Percentiles rank a stretch among this genome's conserved stretches.
phyloP scores from a whole-genome alignment of 37 sponge, comb jelly and placozoan genomes.

The Halichondria panicea region DNA sequence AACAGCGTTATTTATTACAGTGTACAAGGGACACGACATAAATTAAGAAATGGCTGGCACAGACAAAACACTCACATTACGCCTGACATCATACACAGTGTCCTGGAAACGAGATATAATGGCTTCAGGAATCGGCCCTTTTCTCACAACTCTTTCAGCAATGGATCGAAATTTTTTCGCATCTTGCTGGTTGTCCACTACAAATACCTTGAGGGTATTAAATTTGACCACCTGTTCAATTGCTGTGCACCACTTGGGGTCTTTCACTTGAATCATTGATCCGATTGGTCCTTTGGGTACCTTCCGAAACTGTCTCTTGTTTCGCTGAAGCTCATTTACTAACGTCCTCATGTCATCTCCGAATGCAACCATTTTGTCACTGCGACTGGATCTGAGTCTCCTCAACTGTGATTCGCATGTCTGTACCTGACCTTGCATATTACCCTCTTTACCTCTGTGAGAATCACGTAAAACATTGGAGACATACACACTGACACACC shows the following conservation, averaged over 20 bases:
- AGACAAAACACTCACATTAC: conserved; percentile 45
- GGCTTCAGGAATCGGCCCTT: neutral
- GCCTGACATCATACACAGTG: conserved; percentile 38
- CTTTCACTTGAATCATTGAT: conserved; percentile 51
- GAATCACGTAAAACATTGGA: too few relatives aligned
- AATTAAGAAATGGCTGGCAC: too few relatives aligned
- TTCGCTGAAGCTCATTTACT: conserved; percentile 32
- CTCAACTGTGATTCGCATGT: conserved; percentile 32
- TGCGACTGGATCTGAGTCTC: conserved; percentile 35
- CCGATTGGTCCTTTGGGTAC: conserved; percentile 80
- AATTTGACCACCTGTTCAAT: conserved; percentile 61
- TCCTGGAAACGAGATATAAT: conserved; percentile 12
- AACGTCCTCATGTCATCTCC: conserved; percentile 59
- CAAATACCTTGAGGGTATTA: conserved; percentile 38
- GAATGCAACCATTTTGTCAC: conserved; percentile 42
- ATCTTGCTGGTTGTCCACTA: conserved; percentile 74
- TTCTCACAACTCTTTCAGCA: neutral
- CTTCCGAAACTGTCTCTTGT: conserved; percentile 21
- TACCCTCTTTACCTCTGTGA: conserved; percentile 12
- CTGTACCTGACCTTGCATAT: neutral
- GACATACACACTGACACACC: too few relatives aligned
- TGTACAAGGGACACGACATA: neutral
- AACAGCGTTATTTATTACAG: neutral
- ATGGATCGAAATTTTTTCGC: conserved; percentile 1
- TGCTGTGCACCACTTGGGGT: conserved; percentile 76